phyloP scores from a whole-genome alignment of 2,797 vertebrate genomes.

The Vireo griseus region DNA sequence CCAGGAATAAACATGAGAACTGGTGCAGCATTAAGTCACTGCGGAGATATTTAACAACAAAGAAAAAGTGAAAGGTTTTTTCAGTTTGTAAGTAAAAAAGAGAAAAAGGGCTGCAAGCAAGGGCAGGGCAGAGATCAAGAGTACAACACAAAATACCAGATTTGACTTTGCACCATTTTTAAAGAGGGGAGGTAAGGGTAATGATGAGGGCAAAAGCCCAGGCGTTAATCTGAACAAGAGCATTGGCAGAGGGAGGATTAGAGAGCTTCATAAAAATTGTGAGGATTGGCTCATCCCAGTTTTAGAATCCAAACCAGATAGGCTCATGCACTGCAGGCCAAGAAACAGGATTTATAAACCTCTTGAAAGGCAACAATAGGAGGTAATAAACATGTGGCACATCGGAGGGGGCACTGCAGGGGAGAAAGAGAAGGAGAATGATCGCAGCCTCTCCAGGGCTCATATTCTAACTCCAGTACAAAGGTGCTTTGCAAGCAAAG shows the following conservation, averaged over 20 bases:
- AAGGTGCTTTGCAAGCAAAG: not conserved
- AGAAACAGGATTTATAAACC: constrained; percentile 17
- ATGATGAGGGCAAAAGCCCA: not conserved
- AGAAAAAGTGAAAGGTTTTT: not conserved
- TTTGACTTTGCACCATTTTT: not conserved
- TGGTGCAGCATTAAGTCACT: not conserved
- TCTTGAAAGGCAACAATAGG: not conserved
- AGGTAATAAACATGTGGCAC: not conserved
- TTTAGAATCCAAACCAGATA: not conserved
- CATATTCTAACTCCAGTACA: not conserved
- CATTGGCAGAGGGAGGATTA: not conserved
- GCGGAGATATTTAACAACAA: not conserved
- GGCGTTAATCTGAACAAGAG: not conserved
- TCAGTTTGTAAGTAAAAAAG: not conserved
- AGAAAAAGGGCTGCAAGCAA: not conserved
- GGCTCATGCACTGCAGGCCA: not conserved
- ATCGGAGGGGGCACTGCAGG: not conserved
- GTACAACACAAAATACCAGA: not conserved
- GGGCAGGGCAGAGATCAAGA: not conserved
- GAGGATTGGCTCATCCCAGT: not conserved
- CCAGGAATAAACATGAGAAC: not conserved
- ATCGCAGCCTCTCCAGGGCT: not conserved
- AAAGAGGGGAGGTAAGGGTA: not conserved
- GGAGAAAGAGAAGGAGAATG: not conserved
- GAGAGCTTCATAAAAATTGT: not conserved